phyloP scores from a whole-genome alignment of 2,113 vertebrate genomes.

The Cranoglanis bouderius region DNA sequence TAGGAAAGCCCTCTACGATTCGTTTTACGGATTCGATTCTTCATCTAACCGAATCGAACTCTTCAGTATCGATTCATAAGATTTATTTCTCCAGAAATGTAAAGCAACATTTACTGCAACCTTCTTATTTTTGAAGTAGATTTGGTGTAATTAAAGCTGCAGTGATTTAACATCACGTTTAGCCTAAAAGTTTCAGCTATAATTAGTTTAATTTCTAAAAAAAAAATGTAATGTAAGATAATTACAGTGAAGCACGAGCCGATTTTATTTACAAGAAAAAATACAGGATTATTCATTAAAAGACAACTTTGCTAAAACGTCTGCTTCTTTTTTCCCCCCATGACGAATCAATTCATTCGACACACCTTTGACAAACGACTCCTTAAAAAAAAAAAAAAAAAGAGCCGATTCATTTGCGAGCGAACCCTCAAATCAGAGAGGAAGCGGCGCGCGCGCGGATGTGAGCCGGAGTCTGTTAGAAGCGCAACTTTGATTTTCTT shows the following conservation, averaged over 20 bases:
- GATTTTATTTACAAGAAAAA: background rate
- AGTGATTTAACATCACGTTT: background rate
- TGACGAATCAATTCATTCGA: background rate
- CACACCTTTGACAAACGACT: background rate
- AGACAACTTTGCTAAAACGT: background rate
- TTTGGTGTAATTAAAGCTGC: background rate
- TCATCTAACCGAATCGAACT: background rate
- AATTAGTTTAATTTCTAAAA: background rate
- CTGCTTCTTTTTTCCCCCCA: background rate
- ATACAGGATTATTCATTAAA: background rate
- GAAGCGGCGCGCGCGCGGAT: constrained; percentile 33
- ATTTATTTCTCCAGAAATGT: background rate
- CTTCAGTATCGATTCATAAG: background rate
- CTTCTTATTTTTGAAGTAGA: background rate
- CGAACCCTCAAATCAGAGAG: background rate
- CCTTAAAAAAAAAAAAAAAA: background rate
- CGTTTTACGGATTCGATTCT: constrained; percentile 4
- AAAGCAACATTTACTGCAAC: background rate
- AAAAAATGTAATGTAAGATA: background rate
- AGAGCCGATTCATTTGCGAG: background rate
- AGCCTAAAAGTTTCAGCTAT: background rate
- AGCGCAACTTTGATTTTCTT: constrained; percentile 44
- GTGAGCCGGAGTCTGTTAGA: constrained; percentile 30
- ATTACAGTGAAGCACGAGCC: background rate
- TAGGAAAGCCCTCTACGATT: background rate